Percentiles rank a stretch among this genome's conserved stretches.
Conservation (phyloP, 2,113 vertebrate genomes). For the Glareola pratincola region DNA sequence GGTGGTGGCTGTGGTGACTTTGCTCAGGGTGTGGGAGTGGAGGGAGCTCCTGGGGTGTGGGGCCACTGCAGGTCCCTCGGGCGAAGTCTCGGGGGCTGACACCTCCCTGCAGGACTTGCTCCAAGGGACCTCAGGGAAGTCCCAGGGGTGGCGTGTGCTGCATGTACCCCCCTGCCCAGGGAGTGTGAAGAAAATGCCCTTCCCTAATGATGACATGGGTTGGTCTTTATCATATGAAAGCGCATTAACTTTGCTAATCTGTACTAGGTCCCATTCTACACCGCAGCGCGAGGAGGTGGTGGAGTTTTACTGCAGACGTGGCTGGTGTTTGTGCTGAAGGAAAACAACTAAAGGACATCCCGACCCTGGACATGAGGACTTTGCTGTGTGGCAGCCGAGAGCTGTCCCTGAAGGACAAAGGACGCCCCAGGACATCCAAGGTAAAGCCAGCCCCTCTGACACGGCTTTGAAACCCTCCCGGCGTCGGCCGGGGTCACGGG, state of each 20-base stretch:
- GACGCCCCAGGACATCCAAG: too few species aligned
- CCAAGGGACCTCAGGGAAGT: not conserved
- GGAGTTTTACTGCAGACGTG: not conserved
- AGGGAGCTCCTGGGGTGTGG: not conserved
- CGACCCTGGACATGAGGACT: too few species aligned
- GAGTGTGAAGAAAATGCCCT: not conserved
- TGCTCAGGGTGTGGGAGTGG: rapidly evolving
- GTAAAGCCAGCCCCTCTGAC: not conserved
- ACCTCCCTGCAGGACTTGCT: not conserved
- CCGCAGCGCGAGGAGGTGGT: rapidly evolving
- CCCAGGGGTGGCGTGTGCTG: too few species aligned
- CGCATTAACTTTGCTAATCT: not conserved
- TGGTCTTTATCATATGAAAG: not conserved
- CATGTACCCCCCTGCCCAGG: not conserved
- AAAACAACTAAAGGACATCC: too few species aligned
- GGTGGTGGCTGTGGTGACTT: not conserved
- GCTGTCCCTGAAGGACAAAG: too few species aligned
- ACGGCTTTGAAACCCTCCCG: too few species aligned
- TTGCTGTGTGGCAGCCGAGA: too few species aligned
- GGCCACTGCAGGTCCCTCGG: not conserved
- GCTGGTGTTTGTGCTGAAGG: too few species aligned
- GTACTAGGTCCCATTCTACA: not conserved
- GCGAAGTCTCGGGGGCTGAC: not conserved
- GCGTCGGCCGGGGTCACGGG: too few species aligned
- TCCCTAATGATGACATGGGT: not conserved